phyloP scores from a whole-genome alignment of 2,888 invertebrate genomes.

The Sarcophaga subvicina region DNA sequence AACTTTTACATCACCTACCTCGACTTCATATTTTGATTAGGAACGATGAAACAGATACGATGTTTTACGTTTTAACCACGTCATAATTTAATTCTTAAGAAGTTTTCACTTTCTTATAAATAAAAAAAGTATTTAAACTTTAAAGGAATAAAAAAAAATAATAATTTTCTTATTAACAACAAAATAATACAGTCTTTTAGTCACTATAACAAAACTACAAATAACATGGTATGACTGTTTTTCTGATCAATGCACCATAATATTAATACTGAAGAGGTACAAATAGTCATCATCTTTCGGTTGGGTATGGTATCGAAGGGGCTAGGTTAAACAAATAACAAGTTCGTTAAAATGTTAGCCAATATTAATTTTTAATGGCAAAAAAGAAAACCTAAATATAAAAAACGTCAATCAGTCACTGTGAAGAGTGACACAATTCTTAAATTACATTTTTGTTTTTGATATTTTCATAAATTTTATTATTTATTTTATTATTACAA shows the following conservation, averaged over 20 bases:
- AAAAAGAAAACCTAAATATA: slow-evolving; percentile 7
- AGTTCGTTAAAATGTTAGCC: background rate
- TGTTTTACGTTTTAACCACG: slow-evolving; percentile 3
- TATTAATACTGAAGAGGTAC: background rate
- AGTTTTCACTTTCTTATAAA: background rate
- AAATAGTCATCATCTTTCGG: background rate
- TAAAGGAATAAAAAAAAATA: no score
- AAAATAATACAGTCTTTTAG: background rate
- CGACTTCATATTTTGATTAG: background rate
- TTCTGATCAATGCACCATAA: background rate
- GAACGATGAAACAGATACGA: background rate
- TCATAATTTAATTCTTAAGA: background rate
- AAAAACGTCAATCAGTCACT: slow-evolving; percentile 33
- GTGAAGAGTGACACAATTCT: slow-evolving; percentile 53
- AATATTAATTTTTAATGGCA: background rate
- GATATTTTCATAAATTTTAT: background rate
- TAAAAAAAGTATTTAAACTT: no score
- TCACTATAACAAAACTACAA: background rate
- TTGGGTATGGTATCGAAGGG: slow-evolving; percentile 9
- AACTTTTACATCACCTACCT: background rate
- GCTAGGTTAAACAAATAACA: background rate
- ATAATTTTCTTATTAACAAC: no score
- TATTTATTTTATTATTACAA: background rate
- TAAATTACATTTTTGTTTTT: slow-evolving; percentile 30
- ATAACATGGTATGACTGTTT: background rate